Base-by-base conservation (phyloP, 92 coral and sea anemone genomes). In the Bergia puertoricense region DNA sequence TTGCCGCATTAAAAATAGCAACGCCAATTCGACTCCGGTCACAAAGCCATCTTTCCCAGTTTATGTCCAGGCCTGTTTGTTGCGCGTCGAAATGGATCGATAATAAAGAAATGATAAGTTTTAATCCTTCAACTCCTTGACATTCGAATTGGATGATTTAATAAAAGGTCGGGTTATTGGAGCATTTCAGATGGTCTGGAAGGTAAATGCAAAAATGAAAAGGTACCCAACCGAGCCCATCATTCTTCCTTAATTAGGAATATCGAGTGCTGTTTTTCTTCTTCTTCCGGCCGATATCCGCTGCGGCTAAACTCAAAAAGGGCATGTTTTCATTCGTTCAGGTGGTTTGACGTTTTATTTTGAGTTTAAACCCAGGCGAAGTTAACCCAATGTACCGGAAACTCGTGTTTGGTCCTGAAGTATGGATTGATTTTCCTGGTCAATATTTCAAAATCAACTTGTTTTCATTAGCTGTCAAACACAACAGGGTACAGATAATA, bases 401-500 rank as follows among this genome's bases (percentile, higher is more conserved):
- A 84, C 79, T 84, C 79, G 79, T 84, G 87, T 72, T 84, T 69
- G 51, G 44, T 59, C 45, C 44, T 50, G 77, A 74, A 84, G 23
- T 22, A 36, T 16, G 2, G 78, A 84, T 83, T 69, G 87, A 36
- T 84, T 82, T 83, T 72, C 44, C 65, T 68, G 86, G 14, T 37
- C 86, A 68, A 83, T 83, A 69, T 54, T 68, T 69, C 65, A 84
- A 84, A 72, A 46, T 84, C 78, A 38, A 71, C 36, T 14, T 71
- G 87, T 84, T 84, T 71, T 69, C 46, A 10, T 44, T 44, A 84
- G 78, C 54, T 20, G 65, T 79, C 39, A 72, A 69, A 48, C 77
- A 79, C 87, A 71, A 46, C 67, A 37, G 87, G 87, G 87, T 54
- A 79, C 77, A 43, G 59, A 74, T 23, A 71, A 69, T 84, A 72